These are phyloP conservation scores for Amphiprion percula DNA, from an alignment of 2,113 vertebrate species.

Conservation along the genomic window DNA sequence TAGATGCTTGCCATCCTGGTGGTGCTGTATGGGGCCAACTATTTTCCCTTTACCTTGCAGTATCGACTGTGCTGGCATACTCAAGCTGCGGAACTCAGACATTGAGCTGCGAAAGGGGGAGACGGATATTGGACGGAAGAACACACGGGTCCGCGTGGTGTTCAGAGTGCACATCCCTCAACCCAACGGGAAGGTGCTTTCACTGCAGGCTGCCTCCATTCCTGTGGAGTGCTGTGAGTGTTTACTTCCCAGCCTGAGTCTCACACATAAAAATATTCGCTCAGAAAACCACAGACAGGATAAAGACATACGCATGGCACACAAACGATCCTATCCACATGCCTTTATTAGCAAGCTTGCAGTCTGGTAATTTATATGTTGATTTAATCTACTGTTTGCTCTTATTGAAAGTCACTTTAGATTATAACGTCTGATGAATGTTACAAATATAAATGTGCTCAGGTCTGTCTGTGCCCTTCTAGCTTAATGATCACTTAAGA, in stretches of 20 bases:
- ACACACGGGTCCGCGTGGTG: conserved; percentile 96
- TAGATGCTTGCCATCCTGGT: conserved; percentile 30
- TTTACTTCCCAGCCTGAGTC: conserved; percentile 17
- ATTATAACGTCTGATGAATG: conserved; percentile 37
- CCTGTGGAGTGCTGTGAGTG: conserved; percentile 99
- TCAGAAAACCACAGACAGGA: conserved; percentile 28
- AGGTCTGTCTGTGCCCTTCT: conserved; percentile 10
- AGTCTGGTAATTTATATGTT: conserved; percentile 14
- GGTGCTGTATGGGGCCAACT: conserved; percentile 41
- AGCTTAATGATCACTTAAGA: neutral
- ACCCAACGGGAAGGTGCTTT: conserved; percentile 94
- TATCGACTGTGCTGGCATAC: conserved; percentile 98
- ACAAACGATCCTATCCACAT: neutral
- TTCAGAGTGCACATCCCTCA: conserved; percentile 98
- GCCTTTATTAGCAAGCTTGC: conserved; percentile 7
- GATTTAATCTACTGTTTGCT: conserved; percentile 46
- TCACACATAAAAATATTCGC: conserved; percentile 30
- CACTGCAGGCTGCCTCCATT: conserved; percentile 95
- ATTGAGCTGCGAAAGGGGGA: conserved; percentile 99
- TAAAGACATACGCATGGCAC: conserved; percentile 8
- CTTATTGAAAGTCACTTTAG: conserved; percentile 44
- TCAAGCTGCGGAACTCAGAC: conserved; percentile 98
- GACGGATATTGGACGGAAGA: conserved; percentile 98
- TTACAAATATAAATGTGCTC: conserved; percentile 12
- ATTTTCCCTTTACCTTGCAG: conserved; percentile 77